Percentiles rank a stretch among this genome's conserved stretches.
Evolutionary conservation across 1,140 invertebrate species (phyloP).

Genomic region (Drosophila sturtevanti): DNA sequence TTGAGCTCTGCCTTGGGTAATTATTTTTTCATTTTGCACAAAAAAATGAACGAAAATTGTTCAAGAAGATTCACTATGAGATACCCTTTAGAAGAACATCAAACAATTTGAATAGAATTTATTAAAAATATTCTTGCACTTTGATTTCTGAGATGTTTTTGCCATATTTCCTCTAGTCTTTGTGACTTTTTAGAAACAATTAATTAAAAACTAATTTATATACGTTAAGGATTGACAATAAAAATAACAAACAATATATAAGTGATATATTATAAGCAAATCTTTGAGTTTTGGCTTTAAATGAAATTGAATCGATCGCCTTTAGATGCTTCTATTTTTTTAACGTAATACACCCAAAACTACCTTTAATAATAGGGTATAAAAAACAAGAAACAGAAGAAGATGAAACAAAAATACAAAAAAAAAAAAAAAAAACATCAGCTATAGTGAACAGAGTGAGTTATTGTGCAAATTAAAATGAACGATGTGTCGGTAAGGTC

Average conservation of each 20-base stretch:
- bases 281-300: too few species aligned
- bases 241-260: too few species aligned
- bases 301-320: too few species aligned
- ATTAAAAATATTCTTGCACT: too few species aligned
- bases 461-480: conserved; percentile 76
- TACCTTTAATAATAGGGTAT: not conserved
- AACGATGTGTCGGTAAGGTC: conserved; percentile 78
- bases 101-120: too few species aligned
- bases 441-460: conserved; percentile 10
- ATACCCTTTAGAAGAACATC: not conserved
- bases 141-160: too few species aligned
- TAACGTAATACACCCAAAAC: not conserved
- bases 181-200: too few species aligned
- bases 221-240: too few species aligned
- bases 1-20: conserved; percentile 8
- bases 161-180: too few species aligned
- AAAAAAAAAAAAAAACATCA: conserved; percentile 33
- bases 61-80: conserved; percentile 22
- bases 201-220: too few species aligned
- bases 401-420: conserved; percentile 28
- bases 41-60: conserved; percentile 16
- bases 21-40: conserved; percentile 30
- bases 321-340: too few species aligned
- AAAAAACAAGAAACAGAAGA: not conserved
- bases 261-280: too few species aligned